Base-by-base conservation (phyloP, 2,888 invertebrate species). In the Ptychoptera contaminata region DNA sequence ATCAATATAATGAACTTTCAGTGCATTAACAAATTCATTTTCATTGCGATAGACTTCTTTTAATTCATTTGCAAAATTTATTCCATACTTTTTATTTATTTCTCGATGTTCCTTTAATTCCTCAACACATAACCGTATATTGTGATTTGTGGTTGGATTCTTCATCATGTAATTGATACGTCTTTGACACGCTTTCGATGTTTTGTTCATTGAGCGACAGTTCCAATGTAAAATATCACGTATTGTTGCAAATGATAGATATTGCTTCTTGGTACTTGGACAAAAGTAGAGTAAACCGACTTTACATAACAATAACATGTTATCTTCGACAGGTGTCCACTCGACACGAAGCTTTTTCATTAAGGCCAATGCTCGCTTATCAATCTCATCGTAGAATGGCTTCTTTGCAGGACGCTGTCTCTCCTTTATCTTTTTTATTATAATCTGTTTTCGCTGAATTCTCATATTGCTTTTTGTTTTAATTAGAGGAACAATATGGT, bases 301-400 rank as follows among this genome's bases (percentile, higher is more conserved):
- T 52, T 78, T 77, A 50, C 77, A 75, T 49, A 84, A 68, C 39
- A 80, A 62, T 2, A 86, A 57, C 44, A 81, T 61, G 38, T 73
- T 74, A 60, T 85, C 84, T 60, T 87, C 86, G 34, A 70, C 67
- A 0, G 70, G 57, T 8, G 70, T 67, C 82, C 84, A 87, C 8
- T 69, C 68, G 0, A 79, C 74, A 7, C 72, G 67, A 16, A 72
- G 54, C 30, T 72, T 73, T 4, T 71, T 71, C 73, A 79, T 76
- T 37, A 69, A 67, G 40, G 73, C 70, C 40, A 79, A 55, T 0
- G 82, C 80, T 49, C 69, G 69, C 16, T 68, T 68, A 58, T 84
- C 84, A 9, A 74, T 60, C 2, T 74, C 74, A 54, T 83, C 82
- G 45, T 76, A 72, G 38, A 56, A 51, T 40, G 52, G 45, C 36